Evolutionary conservation across 2,888 invertebrate genomes (phyloP), one percentile per base, ranked within the genome.

Genomic region (Apodemia zela): DNA sequence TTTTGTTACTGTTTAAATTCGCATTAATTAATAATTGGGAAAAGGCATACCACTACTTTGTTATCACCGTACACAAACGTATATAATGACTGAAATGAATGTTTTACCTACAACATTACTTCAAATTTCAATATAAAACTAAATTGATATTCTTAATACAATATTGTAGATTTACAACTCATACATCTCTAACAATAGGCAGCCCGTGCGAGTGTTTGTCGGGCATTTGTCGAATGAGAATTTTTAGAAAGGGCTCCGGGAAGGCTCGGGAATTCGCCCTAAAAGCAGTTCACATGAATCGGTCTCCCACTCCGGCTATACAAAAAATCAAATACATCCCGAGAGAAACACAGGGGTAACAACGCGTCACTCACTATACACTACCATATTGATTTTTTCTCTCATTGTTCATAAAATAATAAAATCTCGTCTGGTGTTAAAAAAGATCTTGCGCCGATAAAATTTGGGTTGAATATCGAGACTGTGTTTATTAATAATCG

Each of bases 261-360:
- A 85, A 88, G 90, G 90, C 91, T 85, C 91, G 91, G 91, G 91
- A 91, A 91, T 90, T 89, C 85, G 89, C 90, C 91, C 90, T 82
- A 89, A 89, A 90, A 89, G 89, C 89, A 87, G 91, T 92, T 92
- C 91, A 88, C 91, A 91, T 91, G 91, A 88, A 86, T 80, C 85
- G 83, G 75, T 83, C 88, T 89, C 90, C 89, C 89, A 89, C 89
- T 89, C 86, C 84, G 85, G 85, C 81, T 77, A 80, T 80, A 90
- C 87, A 90, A 90, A 91, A 90, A 91, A 90, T 89, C 89, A 87
- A 87, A 89, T 84, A 83, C 80, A 89, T 89, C 91, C 89, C 88
- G 88, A 89, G 86, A 88, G 90, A 90, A 91, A 89, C 90, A 90
- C 89, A 90, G 89, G 91, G 91, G 91, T 90, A 87, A 89, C 87